These are phyloP conservation scores for Eira barbara DNA, from an alignment of 2,113 vertebrate species.

Conservation along the genomic window DNA sequence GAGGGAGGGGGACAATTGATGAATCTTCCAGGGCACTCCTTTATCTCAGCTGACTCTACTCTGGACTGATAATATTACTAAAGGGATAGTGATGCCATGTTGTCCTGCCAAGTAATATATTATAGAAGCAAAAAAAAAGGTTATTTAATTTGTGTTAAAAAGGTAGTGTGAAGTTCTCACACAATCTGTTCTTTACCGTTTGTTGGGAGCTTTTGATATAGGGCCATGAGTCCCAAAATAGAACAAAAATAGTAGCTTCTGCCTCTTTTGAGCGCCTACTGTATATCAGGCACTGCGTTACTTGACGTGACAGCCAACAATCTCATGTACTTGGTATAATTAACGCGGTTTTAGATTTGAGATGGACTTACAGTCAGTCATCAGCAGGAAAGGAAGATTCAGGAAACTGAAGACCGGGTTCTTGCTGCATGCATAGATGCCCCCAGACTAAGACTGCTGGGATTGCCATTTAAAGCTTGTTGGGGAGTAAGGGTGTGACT, in stretches of 20 bases:
- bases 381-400: neutral
- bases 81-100: neutral
- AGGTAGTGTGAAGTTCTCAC: neutral
- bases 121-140: neutral
- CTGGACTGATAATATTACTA: neutral
- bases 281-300: neutral
- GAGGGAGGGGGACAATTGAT: neutral
- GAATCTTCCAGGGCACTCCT: neutral
- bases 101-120: neutral
- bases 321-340: neutral
- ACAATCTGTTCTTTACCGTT: neutral
- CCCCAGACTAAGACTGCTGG: neutral
- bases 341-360: neutral
- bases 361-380: neutral
- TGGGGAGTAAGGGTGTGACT: rapidly evolving
- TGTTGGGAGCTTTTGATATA: neutral
- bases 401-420: neutral
- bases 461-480: neutral
- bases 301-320: neutral
- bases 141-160: neutral
- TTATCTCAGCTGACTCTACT: neutral
- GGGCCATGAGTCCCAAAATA: neutral
- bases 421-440: rapidly evolving
- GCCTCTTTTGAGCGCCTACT: neutral
- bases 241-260: neutral